Conservation (phyloP, 2,797 vertebrate genomes). For the Gymnoscopelus microlampas region DNA sequence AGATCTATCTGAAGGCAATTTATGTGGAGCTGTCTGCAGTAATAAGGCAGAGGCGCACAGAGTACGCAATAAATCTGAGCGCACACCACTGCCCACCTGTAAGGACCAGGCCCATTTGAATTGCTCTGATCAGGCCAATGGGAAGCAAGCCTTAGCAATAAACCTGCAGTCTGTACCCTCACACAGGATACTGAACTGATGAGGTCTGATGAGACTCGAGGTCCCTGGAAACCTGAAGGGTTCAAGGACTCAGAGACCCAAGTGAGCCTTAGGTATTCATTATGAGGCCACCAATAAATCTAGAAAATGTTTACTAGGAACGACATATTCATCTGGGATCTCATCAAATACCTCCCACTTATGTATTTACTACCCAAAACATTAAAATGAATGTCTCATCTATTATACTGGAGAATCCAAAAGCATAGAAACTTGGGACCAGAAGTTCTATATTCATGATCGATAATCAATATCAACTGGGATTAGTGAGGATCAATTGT, state of each 20-base stretch:
- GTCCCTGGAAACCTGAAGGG: slow-evolving; percentile 36
- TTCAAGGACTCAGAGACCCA: slow-evolving; percentile 61
- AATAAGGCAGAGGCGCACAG: slow-evolving; percentile 20
- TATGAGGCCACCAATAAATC: slow-evolving; percentile 60
- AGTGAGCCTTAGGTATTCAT: slow-evolving; percentile 56
- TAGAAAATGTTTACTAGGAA: slow-evolving; percentile 66
- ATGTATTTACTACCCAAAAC: slow-evolving; percentile 57
- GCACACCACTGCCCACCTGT: slow-evolving; percentile 14
- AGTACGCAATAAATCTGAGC: slow-evolving; percentile 25
- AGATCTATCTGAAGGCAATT: slow-evolving; percentile 29
- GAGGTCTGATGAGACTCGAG: slow-evolving; percentile 35
- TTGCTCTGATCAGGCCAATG: slow-evolving; percentile 40
- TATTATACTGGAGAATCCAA: slow-evolving; percentile 13
- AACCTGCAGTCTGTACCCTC: slow-evolving; percentile 42
- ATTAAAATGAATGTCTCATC: slow-evolving; percentile 44
- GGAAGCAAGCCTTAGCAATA: slow-evolving; percentile 45
- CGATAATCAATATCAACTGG: too few species aligned
- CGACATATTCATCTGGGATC: slow-evolving; percentile 61
- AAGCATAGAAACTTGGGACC: slow-evolving; percentile 11
- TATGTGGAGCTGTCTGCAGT: slow-evolving; percentile 11
- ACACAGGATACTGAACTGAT: slow-evolving; percentile 42
- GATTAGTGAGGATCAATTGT: too few species aligned
- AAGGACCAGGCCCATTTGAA: slow-evolving; percentile 29
- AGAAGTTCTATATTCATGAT: too few species aligned
- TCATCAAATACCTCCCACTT: slow-evolving; percentile 65